Conservation (phyloP, 2,797 vertebrate species). For the Alcedo quadribrachys region DNA sequence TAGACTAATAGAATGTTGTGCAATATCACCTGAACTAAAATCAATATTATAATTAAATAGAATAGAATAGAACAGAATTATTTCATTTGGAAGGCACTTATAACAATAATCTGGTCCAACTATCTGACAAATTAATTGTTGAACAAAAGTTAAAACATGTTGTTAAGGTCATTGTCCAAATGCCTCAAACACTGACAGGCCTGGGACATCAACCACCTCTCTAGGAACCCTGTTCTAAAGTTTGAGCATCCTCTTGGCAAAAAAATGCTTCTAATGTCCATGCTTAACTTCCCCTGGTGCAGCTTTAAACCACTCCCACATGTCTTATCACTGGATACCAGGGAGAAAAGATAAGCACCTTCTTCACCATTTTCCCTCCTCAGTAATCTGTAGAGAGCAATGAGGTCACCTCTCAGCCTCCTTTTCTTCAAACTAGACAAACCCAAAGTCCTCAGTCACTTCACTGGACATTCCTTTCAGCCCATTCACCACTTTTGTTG, state of each 20-base stretch:
- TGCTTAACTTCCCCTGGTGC: not conserved
- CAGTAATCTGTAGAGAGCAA: not conserved
- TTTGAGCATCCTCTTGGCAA: not conserved
- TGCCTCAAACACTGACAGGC: not conserved
- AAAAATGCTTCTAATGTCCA: not conserved
- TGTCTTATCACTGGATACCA: not conserved
- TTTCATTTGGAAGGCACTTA: not conserved
- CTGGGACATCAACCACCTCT: not conserved
- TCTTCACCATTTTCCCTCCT: not conserved
- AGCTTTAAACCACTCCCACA: not conserved
- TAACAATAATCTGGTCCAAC: not conserved
- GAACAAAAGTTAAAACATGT: not conserved
- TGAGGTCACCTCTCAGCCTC: not conserved
- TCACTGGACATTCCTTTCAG: not conserved
- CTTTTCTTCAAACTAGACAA: not conserved
- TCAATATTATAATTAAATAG: constrained; percentile 58
- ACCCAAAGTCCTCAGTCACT: not conserved
- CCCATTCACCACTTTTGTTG: not conserved
- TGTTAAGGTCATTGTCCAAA: not conserved
- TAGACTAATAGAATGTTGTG: constrained; percentile 21
- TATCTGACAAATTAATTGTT: not conserved
- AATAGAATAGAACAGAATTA: not conserved
- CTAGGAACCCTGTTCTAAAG: not conserved
- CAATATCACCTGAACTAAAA: not conserved
- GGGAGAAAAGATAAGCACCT: not conserved